Evolutionary conservation across 1,140 invertebrate genomes (phyloP).

Genomic region (Theocolax elegans): DNA sequence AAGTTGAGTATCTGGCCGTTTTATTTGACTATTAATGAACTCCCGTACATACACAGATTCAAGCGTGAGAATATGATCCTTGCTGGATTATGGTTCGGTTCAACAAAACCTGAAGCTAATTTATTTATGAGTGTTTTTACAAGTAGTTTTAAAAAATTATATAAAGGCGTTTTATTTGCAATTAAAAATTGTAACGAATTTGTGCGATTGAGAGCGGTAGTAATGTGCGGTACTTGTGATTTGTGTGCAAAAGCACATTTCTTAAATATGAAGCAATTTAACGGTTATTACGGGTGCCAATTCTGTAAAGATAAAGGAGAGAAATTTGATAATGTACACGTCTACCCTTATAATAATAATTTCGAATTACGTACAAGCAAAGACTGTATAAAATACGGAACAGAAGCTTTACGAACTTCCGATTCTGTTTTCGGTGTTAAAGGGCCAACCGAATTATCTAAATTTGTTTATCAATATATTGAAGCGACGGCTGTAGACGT

Average conservation of each 20-base stretch:
- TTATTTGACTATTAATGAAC: constrained; percentile 49
- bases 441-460: constrained; percentile 25
- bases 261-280: constrained; percentile 35
- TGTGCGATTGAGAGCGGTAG: neutral
- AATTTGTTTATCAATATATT: constrained; percentile 30
- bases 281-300: constrained; percentile 35
- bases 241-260: constrained; percentile 34
- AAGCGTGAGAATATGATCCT: constrained; percentile 36
- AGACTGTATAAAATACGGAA: neutral
- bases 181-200: neutral
- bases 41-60: constrained; percentile 16
- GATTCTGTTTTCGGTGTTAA: constrained; percentile 7
- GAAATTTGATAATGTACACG: constrained; percentile 1
- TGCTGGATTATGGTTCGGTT: too few species aligned
- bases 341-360: neutral
- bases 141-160: constrained; percentile 1
- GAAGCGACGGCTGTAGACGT: too few species aligned
- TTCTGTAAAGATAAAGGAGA: neutral
- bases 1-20: too few species aligned
- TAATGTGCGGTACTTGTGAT: constrained; percentile 36
- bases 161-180: constrained; percentile 11
- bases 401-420: neutral
- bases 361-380: constrained; percentile 29
- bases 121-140: constrained; percentile 17
- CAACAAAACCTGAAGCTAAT: constrained; percentile 34